Base-by-base conservation (phyloP, 2,113 vertebrate genomes). In the Rhinolophus sinicus region DNA sequence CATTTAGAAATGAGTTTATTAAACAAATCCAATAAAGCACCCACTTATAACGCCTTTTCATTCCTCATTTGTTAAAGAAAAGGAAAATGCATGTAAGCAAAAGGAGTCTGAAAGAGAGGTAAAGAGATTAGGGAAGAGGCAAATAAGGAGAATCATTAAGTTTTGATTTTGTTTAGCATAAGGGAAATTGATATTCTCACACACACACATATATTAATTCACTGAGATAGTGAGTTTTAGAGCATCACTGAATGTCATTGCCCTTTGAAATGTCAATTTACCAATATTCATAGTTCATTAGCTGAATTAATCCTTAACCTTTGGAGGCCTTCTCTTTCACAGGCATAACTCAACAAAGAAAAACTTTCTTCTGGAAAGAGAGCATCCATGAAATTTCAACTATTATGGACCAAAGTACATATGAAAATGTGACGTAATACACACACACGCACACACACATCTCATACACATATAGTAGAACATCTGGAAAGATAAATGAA, bases 221-320 rank as follows among this genome's bases (percentile, higher is more conserved):
- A 73, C 15, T n/a, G 26, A 92, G 44, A 58, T 28, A 83, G 19
- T 86, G 58, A 76, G 35, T 86, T 85, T 85, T 88, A 87, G 12
- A 90, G 15, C 52, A 96, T 87, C 83, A 56, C 14, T 90, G 75
- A 89, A 90, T 93, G 60, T 33, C 56, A 87, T 8, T 75, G 70
- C 64, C 82, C 24, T 60, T 96, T 95, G 75, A 94, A 96, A 92
- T 90, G 90, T 93, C 87, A 21, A 56, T 90, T 96, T 96, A 86
- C 78, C 64, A 83, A 92, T 94, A 89, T 92, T 69, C 64, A 97
- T 40, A 93, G 77, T 83, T 97, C 50, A 87, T 96, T 75, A 93
- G 40, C 52, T 62, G 11, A 70, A 96, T 93, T 90, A 96, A 96
- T 80, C 18, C 35, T 83, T 93, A 82, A 64, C 13, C 44, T 95